Evolutionary conservation across 2,797 vertebrate genomes (phyloP).

Genomic region (Karalla daura): DNA sequence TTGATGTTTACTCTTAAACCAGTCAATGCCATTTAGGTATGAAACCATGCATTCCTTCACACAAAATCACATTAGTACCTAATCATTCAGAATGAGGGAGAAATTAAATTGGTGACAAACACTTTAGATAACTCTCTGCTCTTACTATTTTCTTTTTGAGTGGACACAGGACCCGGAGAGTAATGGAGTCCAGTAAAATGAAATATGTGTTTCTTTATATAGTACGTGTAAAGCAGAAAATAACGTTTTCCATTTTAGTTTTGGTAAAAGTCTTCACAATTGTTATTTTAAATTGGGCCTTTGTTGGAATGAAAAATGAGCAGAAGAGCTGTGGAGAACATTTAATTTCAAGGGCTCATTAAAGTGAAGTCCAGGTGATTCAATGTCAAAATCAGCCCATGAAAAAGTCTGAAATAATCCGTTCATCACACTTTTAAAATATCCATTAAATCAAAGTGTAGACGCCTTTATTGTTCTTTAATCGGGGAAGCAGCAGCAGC

Average conservation of each 20-base stretch:
- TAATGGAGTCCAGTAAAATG: not conserved
- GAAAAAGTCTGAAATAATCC: conserved; percentile 13
- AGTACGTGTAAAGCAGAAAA: not conserved
- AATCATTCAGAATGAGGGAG: conserved; percentile 71
- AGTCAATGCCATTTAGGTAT: conserved; percentile 80
- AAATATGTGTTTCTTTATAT: not conserved
- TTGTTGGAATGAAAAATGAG: not conserved
- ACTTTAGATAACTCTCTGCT: conserved; percentile 35
- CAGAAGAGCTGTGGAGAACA: conserved; percentile 5
- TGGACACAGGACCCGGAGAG: not conserved
- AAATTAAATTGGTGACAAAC: conserved; percentile 68
- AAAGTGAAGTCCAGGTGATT: conserved; percentile 5
- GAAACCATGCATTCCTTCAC: conserved; percentile 78
- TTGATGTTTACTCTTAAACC: conserved; percentile 81
- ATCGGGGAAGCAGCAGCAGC: conserved; percentile 10
- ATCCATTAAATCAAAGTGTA: not conserved
- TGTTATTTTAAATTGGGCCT: not conserved
- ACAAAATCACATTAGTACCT: conserved; percentile 80
- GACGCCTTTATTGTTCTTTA: not conserved
- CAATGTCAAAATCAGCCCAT: conserved; percentile 1
- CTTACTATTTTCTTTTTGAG: conserved; percentile 45
- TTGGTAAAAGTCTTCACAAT: not conserved
- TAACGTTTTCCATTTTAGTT: not conserved
- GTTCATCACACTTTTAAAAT: not conserved
- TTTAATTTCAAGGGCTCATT: not conserved